phyloP scores from a whole-genome alignment of 2,113 vertebrate species.

The Pelecanus crispus region DNA sequence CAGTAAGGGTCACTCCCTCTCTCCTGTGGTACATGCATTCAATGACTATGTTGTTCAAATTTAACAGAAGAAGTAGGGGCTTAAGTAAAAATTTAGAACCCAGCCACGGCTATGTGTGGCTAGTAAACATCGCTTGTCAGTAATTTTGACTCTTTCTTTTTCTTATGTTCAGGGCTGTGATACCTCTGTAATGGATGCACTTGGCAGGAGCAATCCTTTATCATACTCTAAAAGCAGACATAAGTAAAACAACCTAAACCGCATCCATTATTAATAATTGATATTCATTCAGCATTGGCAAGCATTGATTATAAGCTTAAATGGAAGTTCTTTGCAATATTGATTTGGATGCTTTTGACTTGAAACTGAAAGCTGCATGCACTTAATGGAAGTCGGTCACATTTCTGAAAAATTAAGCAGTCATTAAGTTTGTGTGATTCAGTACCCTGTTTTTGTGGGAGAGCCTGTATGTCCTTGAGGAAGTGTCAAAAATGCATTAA shows the following conservation, averaged over 20 bases:
- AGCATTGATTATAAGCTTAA: constrained; percentile 70
- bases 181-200: constrained; percentile 26
- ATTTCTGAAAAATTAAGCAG: constrained; percentile 57
- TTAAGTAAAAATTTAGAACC: background rate
- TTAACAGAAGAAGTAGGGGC: background rate
- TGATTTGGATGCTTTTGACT: constrained; percentile 42
- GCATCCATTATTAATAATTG: constrained; percentile 70
- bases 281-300: constrained; percentile 65
- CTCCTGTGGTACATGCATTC: background rate
- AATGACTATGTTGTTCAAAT: background rate
- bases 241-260: constrained; percentile 65
- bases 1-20: background rate
- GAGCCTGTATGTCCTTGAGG: background rate
- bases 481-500: background rate
- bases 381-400: constrained; percentile 28
- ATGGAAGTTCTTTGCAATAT: constrained; percentile 59
- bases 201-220: constrained; percentile 48
- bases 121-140: background rate
- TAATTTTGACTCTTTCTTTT: constrained; percentile 12
- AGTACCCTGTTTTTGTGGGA: background rate
- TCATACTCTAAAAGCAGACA: constrained; percentile 59
- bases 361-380: constrained; percentile 23
- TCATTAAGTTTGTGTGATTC: constrained; percentile 16
- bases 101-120: background rate
- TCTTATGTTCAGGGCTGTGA: background rate